Conservation (phyloP, 2,797 vertebrate species). For the Atherinosoma microstoma region DNA sequence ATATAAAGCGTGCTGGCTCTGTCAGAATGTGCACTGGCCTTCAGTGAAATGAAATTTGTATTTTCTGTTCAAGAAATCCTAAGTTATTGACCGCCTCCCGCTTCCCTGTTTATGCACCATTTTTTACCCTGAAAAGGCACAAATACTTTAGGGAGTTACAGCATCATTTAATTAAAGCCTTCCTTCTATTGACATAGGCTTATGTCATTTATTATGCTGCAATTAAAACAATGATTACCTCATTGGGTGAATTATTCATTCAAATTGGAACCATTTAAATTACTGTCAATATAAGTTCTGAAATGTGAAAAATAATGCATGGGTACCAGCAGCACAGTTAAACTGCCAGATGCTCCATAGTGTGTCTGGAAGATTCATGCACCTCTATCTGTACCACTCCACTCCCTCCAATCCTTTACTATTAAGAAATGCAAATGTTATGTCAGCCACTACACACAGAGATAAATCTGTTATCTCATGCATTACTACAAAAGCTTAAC, state of each 20-base stretch:
- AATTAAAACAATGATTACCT: slow-evolving; percentile 3
- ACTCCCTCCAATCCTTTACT: slow-evolving; percentile 34
- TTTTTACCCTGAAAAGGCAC: no score
- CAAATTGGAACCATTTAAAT: neutral
- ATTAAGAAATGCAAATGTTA: slow-evolving; percentile 76
- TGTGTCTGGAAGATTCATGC: slow-evolving; percentile 52
- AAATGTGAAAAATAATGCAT: slow-evolving; percentile 20
- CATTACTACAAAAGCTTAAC: slow-evolving; percentile 37
- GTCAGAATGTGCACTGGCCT: slow-evolving; percentile 20
- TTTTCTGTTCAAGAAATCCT: slow-evolving; percentile 44
- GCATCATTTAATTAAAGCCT: neutral
- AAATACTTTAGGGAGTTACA: neutral
- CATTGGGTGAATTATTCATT: neutral
- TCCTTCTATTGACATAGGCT: neutral
- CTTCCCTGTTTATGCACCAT: slow-evolving; percentile 16
- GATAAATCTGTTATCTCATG: slow-evolving; percentile 62
- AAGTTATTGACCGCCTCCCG: slow-evolving; percentile 19
- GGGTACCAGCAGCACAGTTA: slow-evolving; percentile 2
- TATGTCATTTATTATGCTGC: slow-evolving; percentile 1
- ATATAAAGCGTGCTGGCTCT: slow-evolving; percentile 30
- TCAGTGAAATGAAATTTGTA: slow-evolving; percentile 35
- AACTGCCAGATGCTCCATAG: neutral
- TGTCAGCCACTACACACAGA: slow-evolving; percentile 55
- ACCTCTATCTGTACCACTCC: slow-evolving; percentile 22
- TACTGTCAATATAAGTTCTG: neutral